A percentile compares a stretch with the other conserved stretches of the same genome.
These are phyloP conservation scores for Pipa parva DNA, from an alignment of 2,113 vertebrate genomes.

Conservation along the genomic window DNA sequence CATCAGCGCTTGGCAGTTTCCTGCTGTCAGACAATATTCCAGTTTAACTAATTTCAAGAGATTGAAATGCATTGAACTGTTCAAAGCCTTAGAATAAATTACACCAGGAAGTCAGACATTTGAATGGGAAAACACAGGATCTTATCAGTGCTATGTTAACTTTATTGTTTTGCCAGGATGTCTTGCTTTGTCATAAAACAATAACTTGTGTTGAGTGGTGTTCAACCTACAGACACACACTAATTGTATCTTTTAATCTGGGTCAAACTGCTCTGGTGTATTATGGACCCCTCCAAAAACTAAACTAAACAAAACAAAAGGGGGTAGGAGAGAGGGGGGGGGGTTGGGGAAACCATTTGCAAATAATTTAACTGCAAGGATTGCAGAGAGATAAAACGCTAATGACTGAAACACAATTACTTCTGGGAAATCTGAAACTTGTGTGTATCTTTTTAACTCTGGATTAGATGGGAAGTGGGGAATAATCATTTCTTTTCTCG, in stretches of 20 bases:
- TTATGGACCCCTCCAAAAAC: slow-evolving; percentile 65
- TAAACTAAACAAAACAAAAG: slow-evolving; percentile 27
- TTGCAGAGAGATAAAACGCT: slow-evolving; percentile 54
- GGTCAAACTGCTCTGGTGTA: slow-evolving; percentile 73
- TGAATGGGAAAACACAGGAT: slow-evolving; percentile 51
- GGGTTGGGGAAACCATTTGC: slow-evolving; percentile 56
- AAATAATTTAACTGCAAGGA: slow-evolving; percentile 61
- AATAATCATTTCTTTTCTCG: slow-evolving; percentile 37
- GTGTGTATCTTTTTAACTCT: slow-evolving; percentile 15
- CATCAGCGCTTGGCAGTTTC: slow-evolving; percentile 33
- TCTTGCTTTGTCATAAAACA: slow-evolving; percentile 70
- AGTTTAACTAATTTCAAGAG: slow-evolving; percentile 26
- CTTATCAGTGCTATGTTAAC: slow-evolving; percentile 48
- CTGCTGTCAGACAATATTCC: slow-evolving; percentile 31
- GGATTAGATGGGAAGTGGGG: slow-evolving; percentile 35
- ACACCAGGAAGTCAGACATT: slow-evolving; percentile 46
- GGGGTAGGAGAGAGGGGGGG: not conserved
- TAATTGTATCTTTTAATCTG: slow-evolving; percentile 82
- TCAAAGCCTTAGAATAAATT: slow-evolving; percentile 56
- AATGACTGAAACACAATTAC: slow-evolving; percentile 28
- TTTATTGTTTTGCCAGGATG: slow-evolving; percentile 67
- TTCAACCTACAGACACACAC: slow-evolving; percentile 73
- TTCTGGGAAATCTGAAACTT: slow-evolving; percentile 40
- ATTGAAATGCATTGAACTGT: slow-evolving; percentile 44
- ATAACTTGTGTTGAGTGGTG: slow-evolving; percentile 72